Conservation (phyloP, 2,113 vertebrate genomes). For the Myodes glareolus region DNA sequence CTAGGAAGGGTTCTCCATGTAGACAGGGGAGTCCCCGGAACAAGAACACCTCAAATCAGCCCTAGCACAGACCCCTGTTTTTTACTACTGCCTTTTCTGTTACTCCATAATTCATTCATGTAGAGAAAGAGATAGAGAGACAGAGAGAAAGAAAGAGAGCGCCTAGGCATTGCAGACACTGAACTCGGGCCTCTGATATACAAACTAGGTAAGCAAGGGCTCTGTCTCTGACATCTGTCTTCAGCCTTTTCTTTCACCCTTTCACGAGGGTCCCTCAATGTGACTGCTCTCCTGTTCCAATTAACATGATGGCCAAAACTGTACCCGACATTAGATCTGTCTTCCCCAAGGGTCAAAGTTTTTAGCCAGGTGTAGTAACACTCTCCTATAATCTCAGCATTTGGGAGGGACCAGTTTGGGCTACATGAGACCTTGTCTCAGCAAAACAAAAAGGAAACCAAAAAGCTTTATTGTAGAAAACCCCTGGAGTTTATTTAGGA, state of each 20-base stretch:
- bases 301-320: not conserved
- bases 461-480: not conserved
- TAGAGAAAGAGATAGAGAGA: not conserved
- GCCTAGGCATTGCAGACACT: no score
- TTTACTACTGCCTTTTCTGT: not conserved
- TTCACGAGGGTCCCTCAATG: not conserved
- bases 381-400: not conserved
- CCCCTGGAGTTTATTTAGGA: slow-evolving; percentile 20
- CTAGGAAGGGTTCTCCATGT: not conserved
- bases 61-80: not conserved
- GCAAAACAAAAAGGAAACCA: not conserved
- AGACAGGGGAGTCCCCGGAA: not conserved
- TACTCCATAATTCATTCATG: not conserved
- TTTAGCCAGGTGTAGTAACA: not conserved
- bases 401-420: not conserved
- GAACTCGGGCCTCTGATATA: no score
- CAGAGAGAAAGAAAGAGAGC: not conserved
- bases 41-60: not conserved
- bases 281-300: not conserved
- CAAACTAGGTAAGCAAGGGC: not conserved
- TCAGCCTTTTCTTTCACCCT: not conserved
- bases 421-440: not conserved
- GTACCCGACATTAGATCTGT: not conserved
- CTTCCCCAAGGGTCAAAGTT: not conserved
- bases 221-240: not conserved